phyloP scores from a whole-genome alignment of 1,140 invertebrate genomes.

The Neodiprion fabricii region DNA sequence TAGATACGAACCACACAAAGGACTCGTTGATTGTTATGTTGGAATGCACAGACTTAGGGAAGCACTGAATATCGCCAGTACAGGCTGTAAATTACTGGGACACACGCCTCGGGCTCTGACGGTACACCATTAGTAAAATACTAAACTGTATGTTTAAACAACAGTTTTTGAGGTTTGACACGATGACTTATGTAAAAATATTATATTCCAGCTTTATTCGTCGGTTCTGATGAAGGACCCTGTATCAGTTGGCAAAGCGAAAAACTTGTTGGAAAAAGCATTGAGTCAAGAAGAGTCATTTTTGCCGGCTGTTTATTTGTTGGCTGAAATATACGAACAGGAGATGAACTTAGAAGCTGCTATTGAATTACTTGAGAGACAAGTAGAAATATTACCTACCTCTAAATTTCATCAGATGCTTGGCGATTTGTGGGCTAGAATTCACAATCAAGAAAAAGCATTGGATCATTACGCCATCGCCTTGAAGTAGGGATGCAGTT shows the following conservation, averaged over 20 bases:
- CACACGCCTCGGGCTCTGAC: constrained; percentile 74
- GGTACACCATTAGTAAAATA: constrained; percentile 56
- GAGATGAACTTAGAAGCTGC: constrained; percentile 68
- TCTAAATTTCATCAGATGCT: constrained; percentile 74
- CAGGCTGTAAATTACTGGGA: constrained; percentile 73
- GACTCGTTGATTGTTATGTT: constrained; percentile 75
- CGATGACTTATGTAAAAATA: constrained; percentile 18
- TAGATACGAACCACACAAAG: constrained; percentile 73
- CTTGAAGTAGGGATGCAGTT: constrained; percentile 63
- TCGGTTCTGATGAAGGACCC: constrained; percentile 75
- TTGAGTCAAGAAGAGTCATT: constrained; percentile 70
- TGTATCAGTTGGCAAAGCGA: constrained; percentile 68
- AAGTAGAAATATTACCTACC: constrained; percentile 68
- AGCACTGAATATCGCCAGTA: constrained; percentile 72
- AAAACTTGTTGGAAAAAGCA: constrained; percentile 74
- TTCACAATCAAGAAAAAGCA: constrained; percentile 73
- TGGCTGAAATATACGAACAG: constrained; percentile 70
- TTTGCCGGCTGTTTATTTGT: constrained; percentile 72
- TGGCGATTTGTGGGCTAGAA: constrained; percentile 67
- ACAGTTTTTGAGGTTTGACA: constrained; percentile 12
- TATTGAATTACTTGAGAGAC: constrained; percentile 66
- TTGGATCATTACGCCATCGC: constrained; percentile 76
- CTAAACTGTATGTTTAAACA: constrained; percentile 22
- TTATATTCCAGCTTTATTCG: constrained; percentile 69
- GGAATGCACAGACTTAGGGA: constrained; percentile 71